phyloP scores from a whole-genome alignment of 2,797 vertebrate species.

The Clamator glandarius region DNA sequence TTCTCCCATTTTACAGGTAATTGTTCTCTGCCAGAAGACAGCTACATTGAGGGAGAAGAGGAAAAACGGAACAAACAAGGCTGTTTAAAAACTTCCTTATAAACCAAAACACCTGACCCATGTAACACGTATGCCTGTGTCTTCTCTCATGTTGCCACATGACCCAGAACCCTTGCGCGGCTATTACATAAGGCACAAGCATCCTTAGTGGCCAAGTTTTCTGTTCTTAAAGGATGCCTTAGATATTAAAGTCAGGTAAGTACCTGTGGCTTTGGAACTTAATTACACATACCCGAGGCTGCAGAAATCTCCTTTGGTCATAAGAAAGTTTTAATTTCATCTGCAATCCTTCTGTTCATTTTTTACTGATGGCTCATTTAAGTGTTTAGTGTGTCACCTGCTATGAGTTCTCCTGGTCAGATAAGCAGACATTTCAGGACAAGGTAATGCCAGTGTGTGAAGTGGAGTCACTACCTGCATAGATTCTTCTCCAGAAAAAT shows the following conservation, averaged over 20 bases:
- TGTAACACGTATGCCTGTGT: fast-evolving
- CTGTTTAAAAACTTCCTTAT: neutral
- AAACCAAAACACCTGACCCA: neutral
- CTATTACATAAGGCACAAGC: neutral
- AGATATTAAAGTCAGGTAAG: neutral
- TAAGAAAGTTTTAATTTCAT: neutral
- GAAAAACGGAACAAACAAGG: neutral
- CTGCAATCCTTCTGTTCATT: neutral
- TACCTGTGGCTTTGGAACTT: neutral
- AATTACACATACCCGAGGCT: neutral
- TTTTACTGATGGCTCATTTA: neutral
- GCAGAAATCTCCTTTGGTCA: neutral
- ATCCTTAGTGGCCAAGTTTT: neutral
- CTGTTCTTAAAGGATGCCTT: neutral
- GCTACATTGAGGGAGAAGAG: neutral
- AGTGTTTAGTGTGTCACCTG: neutral
- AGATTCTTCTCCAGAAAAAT: neutral
- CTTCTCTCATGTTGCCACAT: fast-evolving
- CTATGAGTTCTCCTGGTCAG: neutral
- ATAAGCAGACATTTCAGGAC: neutral
- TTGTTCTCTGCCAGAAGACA: neutral
- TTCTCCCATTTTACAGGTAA: neutral
- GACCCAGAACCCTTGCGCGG: neutral
- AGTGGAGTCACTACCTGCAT: neutral
- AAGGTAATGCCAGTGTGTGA: neutral